Percentiles rank a stretch among this genome's conserved stretches.
phyloP scores from a whole-genome alignment of 2,113 vertebrate species.

The Chlamydotis undulata region DNA sequence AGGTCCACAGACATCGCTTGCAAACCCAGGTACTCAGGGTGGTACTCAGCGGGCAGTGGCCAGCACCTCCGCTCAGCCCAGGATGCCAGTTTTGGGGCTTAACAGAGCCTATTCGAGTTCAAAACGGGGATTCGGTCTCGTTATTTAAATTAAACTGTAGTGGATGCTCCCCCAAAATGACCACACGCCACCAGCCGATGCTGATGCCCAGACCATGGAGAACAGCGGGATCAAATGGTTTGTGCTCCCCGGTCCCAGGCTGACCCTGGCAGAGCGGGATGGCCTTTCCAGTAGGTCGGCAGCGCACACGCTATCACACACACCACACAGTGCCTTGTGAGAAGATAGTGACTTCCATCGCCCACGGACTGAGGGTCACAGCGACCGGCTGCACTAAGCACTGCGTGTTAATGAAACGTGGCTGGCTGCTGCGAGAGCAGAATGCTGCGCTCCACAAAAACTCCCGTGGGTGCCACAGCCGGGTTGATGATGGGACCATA shows the following conservation, averaged over 20 bases:
- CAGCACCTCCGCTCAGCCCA: not conserved
- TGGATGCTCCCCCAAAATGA: not conserved
- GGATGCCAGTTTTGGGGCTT: not conserved
- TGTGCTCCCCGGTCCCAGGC: not conserved
- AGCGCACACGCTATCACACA: not conserved
- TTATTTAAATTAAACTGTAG: not conserved
- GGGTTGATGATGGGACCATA: not conserved
- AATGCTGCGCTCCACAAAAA: not conserved
- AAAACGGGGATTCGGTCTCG: not conserved
- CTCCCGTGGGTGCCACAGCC: accelerated
- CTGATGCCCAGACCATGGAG: not conserved
- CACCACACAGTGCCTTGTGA: not conserved
- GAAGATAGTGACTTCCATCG: not conserved
- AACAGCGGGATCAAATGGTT: not conserved
- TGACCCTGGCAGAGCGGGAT: not conserved
- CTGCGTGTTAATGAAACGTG: not conserved
- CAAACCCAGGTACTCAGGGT: not conserved
- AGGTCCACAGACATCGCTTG: not conserved
- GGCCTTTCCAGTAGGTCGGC: not conserved
- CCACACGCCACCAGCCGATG: accelerated
- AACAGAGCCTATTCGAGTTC: not conserved
- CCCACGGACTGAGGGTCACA: accelerated
- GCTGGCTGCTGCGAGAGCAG: not conserved
- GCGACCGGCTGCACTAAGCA: not conserved
- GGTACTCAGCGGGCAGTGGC: not conserved